Percentiles rank a stretch among this genome's conserved stretches.
These are phyloP conservation scores for Coreius guichenoti DNA, from an alignment of 2,797 vertebrate genomes.

Conservation along the genomic window DNA sequence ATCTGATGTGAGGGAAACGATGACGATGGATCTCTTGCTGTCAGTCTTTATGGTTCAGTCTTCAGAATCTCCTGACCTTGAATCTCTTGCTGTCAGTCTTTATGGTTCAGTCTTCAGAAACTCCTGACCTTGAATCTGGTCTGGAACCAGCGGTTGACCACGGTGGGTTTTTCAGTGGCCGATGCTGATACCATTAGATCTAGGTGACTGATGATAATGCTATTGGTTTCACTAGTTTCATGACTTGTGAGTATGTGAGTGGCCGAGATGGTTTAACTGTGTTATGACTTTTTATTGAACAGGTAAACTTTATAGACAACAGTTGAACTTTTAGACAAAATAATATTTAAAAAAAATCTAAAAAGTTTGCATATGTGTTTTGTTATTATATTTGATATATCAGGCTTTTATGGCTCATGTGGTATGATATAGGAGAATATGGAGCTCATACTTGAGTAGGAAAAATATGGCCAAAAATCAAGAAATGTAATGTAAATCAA, in stretches of 20 bases:
- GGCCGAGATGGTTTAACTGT: neutral
- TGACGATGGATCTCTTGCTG: constrained; percentile 3
- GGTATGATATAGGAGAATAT: neutral
- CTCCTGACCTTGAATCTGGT: constrained; percentile 10
- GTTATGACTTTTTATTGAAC: neutral
- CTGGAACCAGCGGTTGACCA: neutral
- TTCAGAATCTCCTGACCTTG: constrained; percentile 14
- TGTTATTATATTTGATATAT: neutral
- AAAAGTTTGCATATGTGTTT: neutral
- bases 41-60: constrained; percentile 15
- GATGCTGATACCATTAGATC: neutral
- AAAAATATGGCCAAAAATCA: neutral
- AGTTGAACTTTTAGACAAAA: neutral
- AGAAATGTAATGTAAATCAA: neutral
- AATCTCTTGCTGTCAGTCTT: constrained; percentile 15
- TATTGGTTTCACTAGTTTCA: neutral
- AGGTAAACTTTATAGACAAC: neutral
- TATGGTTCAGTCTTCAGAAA: constrained; percentile 9
- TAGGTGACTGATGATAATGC: neutral
- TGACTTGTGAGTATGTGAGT: neutral
- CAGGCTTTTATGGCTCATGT: neutral
- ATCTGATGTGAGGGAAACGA: constrained; percentile 35
- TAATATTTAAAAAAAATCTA: no score
- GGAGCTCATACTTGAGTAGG: neutral
- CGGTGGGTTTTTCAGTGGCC: neutral